Evolutionary conservation across 2,113 vertebrate genomes (phyloP), one percentile per base, ranked within the genome.

Genomic region (Scalopus aquaticus): DNA sequence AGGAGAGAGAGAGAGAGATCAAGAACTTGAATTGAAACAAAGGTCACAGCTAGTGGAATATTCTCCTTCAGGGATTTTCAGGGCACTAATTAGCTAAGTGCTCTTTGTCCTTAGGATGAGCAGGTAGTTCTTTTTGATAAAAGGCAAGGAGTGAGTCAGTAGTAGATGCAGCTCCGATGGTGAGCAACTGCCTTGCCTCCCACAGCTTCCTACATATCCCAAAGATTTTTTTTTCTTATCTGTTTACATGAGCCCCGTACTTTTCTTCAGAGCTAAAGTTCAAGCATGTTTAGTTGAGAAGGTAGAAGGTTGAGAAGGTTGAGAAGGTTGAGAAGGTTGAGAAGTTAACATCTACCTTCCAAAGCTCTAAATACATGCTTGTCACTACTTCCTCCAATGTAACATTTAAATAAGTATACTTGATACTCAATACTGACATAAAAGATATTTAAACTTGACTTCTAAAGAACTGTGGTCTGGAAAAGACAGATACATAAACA

Each of bases 11-110:
- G 51, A 22, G 13, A 86, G 30, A 74, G 39, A 88, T 60, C 24
- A 84, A 79, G 49, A 65, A 54, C 73, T 67, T 73, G n/a, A 83
- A 67, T 26, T 83, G 26, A 95, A 95, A 83, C 24, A n/a, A 93
- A 95, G 39, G 39, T 90, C 72, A 91, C n/a, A 73, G 72, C 16
- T 82, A 58, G 22, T 17, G 10, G 49, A 28, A 90, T 37, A 60
- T 32, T 64, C 87, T 86, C 54, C 70, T 60, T 83, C n/a, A 83
- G 64, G 49, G 77, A 37, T n/a, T 93, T 91, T 86, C 73, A 54
- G 82, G 70, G 60, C 42, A 32, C 46, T 83, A 88, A 93, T 83
- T 84, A 69, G 17, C 56, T 65, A 60, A 15, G 19, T 39, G 24
- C 20, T 79, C 42, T 93, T 84, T 84, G 39, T 88, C 67, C 64